These are phyloP conservation scores for Monoplex corrugatus DNA, from an alignment of 2,888 invertebrate species.

Conservation along the genomic window DNA sequence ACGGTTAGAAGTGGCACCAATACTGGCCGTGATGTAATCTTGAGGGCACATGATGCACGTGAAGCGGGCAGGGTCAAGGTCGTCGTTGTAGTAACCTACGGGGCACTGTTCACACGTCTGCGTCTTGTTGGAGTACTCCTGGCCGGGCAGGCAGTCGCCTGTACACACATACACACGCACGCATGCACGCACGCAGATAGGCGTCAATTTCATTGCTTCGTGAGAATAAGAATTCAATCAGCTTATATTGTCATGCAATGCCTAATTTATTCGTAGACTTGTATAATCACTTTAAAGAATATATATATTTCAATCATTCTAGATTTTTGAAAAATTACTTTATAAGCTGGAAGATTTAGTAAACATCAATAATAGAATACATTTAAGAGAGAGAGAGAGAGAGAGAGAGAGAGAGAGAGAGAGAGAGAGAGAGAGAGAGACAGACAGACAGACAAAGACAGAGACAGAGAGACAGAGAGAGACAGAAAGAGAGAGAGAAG, in stretches of 20 bases:
- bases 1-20: constrained; percentile 87
- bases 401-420: constrained; percentile 29
- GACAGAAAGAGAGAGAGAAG: constrained; percentile 42
- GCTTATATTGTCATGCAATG: background rate
- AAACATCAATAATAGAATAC: too few species aligned
- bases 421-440: constrained; percentile 43
- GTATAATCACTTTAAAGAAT: too few species aligned
- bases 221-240: too few species aligned
- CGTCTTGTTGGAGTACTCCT: constrained; percentile 28
- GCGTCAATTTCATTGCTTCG: too few species aligned
- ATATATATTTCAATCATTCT: too few species aligned
- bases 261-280: background rate
- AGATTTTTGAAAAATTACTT: too few species aligned
- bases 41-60: constrained; percentile 92
- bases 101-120: constrained; percentile 53
- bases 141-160: constrained; percentile 43
- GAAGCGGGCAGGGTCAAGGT: constrained; percentile 48
- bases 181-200: too few species aligned
- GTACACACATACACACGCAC: background rate
- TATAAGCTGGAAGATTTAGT: too few species aligned
- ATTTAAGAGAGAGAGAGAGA: background rate
- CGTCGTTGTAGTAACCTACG: constrained; percentile 56
- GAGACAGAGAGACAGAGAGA: background rate
- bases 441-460: background rate
- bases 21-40: constrained; percentile 93